These are phyloP conservation scores for Tipula unca DNA, from an alignment of 2,888 invertebrate genomes.

Conservation along the genomic window DNA sequence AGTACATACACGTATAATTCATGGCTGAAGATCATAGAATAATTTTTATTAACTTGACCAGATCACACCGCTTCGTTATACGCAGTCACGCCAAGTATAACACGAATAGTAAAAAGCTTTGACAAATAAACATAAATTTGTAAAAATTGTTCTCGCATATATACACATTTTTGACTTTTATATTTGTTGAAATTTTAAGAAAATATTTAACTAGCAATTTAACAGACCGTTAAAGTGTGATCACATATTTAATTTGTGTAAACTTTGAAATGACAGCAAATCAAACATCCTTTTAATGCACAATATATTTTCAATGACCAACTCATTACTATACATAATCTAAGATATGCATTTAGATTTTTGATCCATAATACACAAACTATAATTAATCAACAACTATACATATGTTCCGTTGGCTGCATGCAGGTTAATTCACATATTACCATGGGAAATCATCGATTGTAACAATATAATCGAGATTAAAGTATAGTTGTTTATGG, in stretches of 20 bases:
- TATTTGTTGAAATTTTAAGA: background rate
- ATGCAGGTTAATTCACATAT: too few relatives aligned
- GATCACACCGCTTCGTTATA: background rate
- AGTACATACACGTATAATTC: background rate
- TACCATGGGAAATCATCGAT: too few relatives aligned
- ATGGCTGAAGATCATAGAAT: background rate
- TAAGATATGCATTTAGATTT: too few relatives aligned
- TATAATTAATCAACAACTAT: too few relatives aligned
- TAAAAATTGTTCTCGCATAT: background rate
- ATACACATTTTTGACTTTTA: background rate
- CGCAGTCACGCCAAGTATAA: too few relatives aligned
- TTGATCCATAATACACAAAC: too few relatives aligned
- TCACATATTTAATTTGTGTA: background rate
- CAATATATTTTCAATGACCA: background rate
- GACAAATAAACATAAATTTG: background rate
- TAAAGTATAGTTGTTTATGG: too few relatives aligned
- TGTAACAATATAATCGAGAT: too few relatives aligned
- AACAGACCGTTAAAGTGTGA: background rate
- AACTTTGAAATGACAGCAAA: background rate
- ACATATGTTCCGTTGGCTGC: too few relatives aligned
- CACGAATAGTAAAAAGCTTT: background rate
- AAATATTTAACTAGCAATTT: background rate
- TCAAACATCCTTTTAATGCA: background rate
- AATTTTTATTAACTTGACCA: background rate
- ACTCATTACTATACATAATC: background rate